A percentile compares a stretch with the other conserved stretches of the same genome.
Conservation (phyloP, 2,888 invertebrate genomes). For the Lepidochitona cinerea region DNA sequence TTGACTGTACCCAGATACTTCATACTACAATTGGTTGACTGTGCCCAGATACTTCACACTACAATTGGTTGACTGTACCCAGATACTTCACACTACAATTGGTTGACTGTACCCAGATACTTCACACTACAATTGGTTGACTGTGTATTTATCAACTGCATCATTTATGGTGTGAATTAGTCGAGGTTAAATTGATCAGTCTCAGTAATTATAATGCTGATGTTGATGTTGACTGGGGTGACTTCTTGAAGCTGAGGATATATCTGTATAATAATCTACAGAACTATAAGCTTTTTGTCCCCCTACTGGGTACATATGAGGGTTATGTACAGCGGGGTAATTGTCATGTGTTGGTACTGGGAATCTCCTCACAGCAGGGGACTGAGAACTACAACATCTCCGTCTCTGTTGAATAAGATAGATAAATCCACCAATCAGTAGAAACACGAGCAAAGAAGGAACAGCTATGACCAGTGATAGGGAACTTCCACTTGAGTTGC, state of each 20-base stretch:
- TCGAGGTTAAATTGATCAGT: background rate
- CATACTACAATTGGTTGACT: no score
- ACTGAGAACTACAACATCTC: constrained; percentile 29
- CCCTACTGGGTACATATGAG: background rate
- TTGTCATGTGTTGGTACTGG: constrained; percentile 42
- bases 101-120: no score
- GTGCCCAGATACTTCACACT: no score
- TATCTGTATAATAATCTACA: constrained; percentile 60
- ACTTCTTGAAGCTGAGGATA: constrained; percentile 59
- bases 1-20: no score
- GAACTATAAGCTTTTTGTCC: constrained; percentile 43
- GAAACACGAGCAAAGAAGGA: constrained; percentile 52
- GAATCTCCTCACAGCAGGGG: constrained; percentile 27
- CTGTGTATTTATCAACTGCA: no score
- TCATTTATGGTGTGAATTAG: no score
- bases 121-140: no score
- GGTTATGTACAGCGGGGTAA: constrained; percentile 3
- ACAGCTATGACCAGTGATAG: constrained; percentile 62
- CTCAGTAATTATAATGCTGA: background rate
- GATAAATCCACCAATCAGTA: constrained; percentile 48
- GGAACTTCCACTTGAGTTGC: constrained; percentile 12
- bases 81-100: no score
- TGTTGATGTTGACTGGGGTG: constrained; percentile 39
- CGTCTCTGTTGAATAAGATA: constrained; percentile 44
- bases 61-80: no score